These are phyloP conservation scores for Apamea sordens DNA, from an alignment of 2,888 invertebrate genomes.

Conservation along the genomic window DNA sequence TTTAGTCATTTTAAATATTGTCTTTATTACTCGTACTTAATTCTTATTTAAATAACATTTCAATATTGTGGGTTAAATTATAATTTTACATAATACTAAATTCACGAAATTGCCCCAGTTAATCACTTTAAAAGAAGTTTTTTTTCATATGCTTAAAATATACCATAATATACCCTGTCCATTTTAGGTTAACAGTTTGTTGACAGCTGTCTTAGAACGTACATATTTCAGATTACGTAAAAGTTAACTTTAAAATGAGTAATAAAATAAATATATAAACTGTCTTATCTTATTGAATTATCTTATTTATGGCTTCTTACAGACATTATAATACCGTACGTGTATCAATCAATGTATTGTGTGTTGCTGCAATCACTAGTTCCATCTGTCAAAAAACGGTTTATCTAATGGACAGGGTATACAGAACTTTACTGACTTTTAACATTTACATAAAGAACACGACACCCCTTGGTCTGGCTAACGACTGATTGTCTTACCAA, in stretches of 20 bases:
- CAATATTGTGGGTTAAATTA: slow-evolving; percentile 7
- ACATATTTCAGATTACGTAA: no score
- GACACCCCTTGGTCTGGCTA: neutral
- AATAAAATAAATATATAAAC: no score
- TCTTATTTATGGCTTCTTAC: no score
- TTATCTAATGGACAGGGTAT: neutral
- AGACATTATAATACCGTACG: no score
- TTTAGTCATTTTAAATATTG: neutral
- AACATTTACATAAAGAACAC: neutral
- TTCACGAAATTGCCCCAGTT: neutral
- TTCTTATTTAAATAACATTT: neutral
- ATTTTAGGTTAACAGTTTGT: no score
- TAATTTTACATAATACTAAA: slow-evolving; percentile 24
- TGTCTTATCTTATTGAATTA: no score
- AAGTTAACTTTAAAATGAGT: no score
- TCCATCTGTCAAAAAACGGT: no score
- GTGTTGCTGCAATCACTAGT: no score
- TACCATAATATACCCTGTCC: no score
- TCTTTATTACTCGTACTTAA: slow-evolving; percentile 28
- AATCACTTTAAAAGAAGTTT: neutral
- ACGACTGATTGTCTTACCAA: neutral
- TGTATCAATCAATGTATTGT: no score
- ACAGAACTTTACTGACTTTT: neutral
- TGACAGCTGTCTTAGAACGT: no score
- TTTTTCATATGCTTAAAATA: neutral